Percentiles rank a stretch among this genome's conserved stretches.
Conservation (phyloP, 2,888 invertebrate species). For the Alcis repandata region DNA sequence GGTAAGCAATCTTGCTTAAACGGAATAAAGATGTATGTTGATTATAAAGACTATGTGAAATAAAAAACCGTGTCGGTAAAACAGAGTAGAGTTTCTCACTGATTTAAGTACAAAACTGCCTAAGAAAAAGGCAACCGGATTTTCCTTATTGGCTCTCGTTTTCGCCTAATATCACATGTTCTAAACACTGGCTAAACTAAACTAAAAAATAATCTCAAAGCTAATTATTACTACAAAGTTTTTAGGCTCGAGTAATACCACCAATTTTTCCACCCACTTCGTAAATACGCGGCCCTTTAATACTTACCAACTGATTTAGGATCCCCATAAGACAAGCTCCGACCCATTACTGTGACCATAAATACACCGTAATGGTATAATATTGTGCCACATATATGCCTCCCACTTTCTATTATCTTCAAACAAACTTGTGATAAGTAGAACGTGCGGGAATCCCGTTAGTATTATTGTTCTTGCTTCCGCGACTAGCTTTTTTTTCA, state of each 20-base stretch:
- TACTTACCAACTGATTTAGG: conserved; percentile 15
- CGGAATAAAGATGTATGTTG: too few species aligned
- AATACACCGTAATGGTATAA: conserved; percentile 35
- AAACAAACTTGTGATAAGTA: conserved; percentile 39
- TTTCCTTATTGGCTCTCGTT: too few species aligned
- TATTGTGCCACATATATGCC: conserved; percentile 30
- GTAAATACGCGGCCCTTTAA: conserved; percentile 12
- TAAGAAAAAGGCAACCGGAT: too few species aligned
- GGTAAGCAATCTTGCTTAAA: too few species aligned
- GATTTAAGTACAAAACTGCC: too few species aligned
- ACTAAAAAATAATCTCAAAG: too few species aligned
- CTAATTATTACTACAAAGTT: too few species aligned
- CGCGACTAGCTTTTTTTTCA: background rate
- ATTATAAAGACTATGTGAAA: too few species aligned
- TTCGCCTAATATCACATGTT: too few species aligned
- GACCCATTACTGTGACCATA: conserved; percentile 29
- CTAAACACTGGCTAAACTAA: too few species aligned
- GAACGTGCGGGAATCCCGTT: conserved; percentile 36
- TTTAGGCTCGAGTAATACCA: background rate
- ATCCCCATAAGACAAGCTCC: conserved; percentile 18
- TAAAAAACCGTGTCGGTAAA: too few species aligned
- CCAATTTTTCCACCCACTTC: background rate
- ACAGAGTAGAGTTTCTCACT: too few species aligned
- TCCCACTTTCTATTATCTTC: conserved; percentile 35
- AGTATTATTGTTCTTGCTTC: conserved; percentile 36